phyloP scores from a whole-genome alignment of 2,888 invertebrate species.

The Escarpia spicata region DNA sequence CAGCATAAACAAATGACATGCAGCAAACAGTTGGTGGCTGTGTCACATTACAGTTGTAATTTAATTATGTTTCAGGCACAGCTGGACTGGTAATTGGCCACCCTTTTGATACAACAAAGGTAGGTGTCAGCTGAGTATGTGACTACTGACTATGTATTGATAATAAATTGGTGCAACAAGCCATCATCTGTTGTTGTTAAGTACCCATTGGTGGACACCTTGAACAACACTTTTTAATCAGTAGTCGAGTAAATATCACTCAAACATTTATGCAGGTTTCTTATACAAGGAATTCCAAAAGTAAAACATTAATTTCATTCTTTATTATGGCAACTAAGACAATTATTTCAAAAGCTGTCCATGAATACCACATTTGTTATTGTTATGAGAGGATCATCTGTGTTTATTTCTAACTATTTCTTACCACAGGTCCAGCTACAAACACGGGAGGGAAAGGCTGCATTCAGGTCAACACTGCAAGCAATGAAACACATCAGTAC shows the following conservation, averaged over 20 bases:
- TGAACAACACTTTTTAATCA: background rate
- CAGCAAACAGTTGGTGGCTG: background rate
- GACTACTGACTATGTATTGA: background rate
- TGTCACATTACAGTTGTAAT: background rate
- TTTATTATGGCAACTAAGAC: no score
- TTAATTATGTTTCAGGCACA: background rate
- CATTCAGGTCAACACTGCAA: conserved; percentile 1
- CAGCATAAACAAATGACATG: no score
- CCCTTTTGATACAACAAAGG: conserved; percentile 21
- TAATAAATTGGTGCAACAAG: background rate
- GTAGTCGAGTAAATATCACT: background rate
- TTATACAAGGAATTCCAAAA: background rate
- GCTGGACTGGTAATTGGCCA: conserved; percentile 18
- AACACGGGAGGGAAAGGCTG: conserved; percentile 13
- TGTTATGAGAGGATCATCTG: no score
- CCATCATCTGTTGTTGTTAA: background rate
- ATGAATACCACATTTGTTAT: background rate
- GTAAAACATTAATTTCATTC: no score
- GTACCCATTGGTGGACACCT: background rate
- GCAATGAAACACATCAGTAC: conserved; percentile 18
- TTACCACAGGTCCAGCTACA: conserved; percentile 7
- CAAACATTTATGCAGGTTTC: background rate
- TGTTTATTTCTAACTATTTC: background rate
- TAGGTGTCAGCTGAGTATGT: background rate
- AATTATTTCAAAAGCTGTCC: background rate